These are phyloP conservation scores for Xanthia icteritia DNA, from an alignment of 2,888 invertebrate species.

Conservation along the genomic window DNA sequence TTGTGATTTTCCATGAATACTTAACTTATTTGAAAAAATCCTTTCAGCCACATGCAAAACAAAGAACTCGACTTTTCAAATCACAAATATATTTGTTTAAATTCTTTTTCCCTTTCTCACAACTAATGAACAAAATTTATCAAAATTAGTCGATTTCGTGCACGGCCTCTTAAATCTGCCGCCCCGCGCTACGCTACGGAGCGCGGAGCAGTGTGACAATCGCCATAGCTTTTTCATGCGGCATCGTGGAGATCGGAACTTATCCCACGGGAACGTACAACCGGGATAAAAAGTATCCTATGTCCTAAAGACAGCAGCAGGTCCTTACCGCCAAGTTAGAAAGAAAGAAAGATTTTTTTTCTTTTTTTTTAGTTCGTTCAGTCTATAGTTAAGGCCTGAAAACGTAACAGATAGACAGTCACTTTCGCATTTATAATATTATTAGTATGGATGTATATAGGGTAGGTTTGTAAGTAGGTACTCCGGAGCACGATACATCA, in stretches of 20 bases:
- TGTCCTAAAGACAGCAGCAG: background rate
- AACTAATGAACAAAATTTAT: no score
- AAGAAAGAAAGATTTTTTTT: no score
- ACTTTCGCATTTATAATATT: background rate
- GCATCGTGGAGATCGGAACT: background rate
- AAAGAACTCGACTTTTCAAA: no score
- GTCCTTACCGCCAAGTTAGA: background rate
- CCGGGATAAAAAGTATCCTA: background rate
- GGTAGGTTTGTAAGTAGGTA: background rate
- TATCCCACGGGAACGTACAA: background rate
- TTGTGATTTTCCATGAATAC: no score
- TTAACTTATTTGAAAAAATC: no score
- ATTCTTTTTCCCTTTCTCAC: no score
- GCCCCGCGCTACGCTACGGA: no score
- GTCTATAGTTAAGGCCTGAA: no score
- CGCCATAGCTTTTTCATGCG: background rate
- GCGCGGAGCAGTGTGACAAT: background rate
- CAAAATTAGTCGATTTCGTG: no score
- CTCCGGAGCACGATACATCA: slow-evolving; percentile 13
- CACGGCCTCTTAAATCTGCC: background rate
- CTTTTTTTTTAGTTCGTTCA: no score
- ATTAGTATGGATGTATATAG: background rate
- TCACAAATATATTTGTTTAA: no score
- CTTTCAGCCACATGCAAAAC: no score
- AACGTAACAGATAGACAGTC: background rate